A percentile compares a stretch with the other conserved stretches of the same genome.
Evolutionary conservation across 1,140 invertebrate species (phyloP).

Genomic region (Cyclargus thomasi): DNA sequence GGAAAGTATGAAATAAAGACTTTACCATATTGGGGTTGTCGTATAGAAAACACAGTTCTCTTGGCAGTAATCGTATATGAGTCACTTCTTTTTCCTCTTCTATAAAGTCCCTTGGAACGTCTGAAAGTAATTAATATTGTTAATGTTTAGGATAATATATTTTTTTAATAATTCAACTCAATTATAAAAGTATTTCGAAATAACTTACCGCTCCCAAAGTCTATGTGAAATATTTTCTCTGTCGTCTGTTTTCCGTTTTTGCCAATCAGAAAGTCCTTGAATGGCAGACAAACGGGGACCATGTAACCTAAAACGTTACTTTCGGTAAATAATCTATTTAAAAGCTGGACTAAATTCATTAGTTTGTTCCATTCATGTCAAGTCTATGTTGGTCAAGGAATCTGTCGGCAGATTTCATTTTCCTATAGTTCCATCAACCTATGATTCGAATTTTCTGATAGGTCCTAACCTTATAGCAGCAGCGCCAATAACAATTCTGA

Average conservation of each 20-base stretch:
- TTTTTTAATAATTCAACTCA: too few relatives aligned
- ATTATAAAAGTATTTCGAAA: not conserved
- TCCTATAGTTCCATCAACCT: too few relatives aligned
- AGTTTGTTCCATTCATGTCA: too few relatives aligned
- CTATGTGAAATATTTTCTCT: slow-evolving; percentile 43
- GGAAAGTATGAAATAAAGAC: too few relatives aligned
- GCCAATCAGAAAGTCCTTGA: slow-evolving; percentile 42
- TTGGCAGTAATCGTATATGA: slow-evolving; percentile 37
- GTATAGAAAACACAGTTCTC: slow-evolving; percentile 48
- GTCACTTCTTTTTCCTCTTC: slow-evolving; percentile 58
- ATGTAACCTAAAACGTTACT: slow-evolving; percentile 35
- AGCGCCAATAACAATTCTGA: too few relatives aligned
- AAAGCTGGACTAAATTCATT: too few relatives aligned
- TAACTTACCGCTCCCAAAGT: slow-evolving; percentile 48
- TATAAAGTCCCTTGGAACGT: slow-evolving; percentile 58
- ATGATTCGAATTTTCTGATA: not conserved
- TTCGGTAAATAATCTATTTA: too few relatives aligned
- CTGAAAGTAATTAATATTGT: slow-evolving; percentile 30
- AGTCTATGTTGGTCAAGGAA: too few relatives aligned
- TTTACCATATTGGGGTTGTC: slow-evolving; percentile 33
- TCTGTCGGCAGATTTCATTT: too few relatives aligned
- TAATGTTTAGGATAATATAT: too few relatives aligned
- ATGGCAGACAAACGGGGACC: slow-evolving; percentile 49
- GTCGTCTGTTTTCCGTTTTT: slow-evolving; percentile 36
- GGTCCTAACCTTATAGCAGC: too few relatives aligned